phyloP scores from a whole-genome alignment of 2,113 vertebrate genomes.

The Planiliza haematocheilus region DNA sequence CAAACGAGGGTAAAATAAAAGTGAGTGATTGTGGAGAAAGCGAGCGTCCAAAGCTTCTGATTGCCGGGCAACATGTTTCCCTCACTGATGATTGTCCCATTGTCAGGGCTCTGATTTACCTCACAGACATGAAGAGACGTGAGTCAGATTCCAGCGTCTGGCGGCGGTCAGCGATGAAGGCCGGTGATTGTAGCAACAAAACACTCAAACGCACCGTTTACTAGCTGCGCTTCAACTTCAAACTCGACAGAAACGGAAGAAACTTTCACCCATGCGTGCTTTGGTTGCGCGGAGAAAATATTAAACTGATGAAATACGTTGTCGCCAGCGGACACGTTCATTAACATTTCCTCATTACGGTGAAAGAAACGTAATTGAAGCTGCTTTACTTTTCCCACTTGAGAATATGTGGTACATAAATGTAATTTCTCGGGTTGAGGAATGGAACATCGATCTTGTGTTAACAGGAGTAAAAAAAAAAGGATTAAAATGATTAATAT shows the following conservation, averaged over 20 bases:
- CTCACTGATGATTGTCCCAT: constrained; percentile 49
- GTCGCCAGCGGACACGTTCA: neutral
- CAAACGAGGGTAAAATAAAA: constrained; percentile 17
- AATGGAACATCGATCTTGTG: neutral
- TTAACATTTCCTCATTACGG: constrained; percentile 11
- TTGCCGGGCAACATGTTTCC: constrained; percentile 32
- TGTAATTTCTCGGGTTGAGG: neutral
- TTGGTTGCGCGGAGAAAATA: neutral
- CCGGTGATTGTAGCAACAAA: constrained; percentile 4
- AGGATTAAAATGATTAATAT: constrained; percentile 6
- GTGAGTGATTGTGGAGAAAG: constrained; percentile 46
- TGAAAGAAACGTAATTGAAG: neutral
- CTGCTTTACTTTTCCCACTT: neutral
- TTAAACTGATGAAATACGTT: constrained; percentile 12
- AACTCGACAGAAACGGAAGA: too few relatives aligned
- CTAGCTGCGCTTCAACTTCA: too few relatives aligned
- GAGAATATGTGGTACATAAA: constrained; percentile 8
- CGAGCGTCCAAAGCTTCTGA: constrained; percentile 32
- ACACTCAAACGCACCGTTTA: neutral
- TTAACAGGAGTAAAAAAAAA: constrained; percentile 11
- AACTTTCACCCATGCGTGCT: too few relatives aligned
- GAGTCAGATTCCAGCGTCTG: neutral
- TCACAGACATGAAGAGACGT: neutral
- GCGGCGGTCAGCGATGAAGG: constrained; percentile 10
- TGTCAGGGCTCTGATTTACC: constrained; percentile 29